Conservation (phyloP, 2,797 vertebrate species). For the Neomorphus geoffroyi region DNA sequence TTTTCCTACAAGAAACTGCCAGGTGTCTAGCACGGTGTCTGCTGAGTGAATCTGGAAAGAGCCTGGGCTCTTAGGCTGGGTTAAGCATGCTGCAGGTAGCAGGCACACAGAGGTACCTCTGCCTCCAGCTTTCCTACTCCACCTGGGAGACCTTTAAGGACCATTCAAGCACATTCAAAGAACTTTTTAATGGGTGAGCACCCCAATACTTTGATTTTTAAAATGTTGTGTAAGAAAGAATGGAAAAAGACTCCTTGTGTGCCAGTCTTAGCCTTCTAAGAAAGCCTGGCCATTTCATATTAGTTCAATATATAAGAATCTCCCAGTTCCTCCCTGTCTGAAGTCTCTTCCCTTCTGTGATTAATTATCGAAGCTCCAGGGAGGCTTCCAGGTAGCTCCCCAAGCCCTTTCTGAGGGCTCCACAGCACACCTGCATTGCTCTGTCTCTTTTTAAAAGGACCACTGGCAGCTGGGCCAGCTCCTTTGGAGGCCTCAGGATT, state of each 20-base stretch:
- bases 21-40: background rate
- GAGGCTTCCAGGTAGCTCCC: background rate
- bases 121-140: background rate
- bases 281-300: background rate
- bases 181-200: background rate
- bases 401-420: background rate
- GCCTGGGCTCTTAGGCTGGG: background rate
- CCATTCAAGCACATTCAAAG: background rate
- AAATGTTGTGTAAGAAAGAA: background rate
- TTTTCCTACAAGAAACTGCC: background rate
- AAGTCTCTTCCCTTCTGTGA: background rate
- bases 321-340: background rate
- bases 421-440: background rate
- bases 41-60: background rate
- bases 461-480: background rate
- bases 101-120: rapidly evolving
- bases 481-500: background rate
- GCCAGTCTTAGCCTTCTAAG: background rate
- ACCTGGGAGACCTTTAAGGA: background rate
- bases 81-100: rapidly evolving
- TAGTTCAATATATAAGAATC: background rate
- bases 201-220: background rate
- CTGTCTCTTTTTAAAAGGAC: background rate
- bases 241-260: background rate
- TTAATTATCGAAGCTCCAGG: background rate